Conservation (phyloP, 2,797 vertebrate species). For the Ceyx erithaca region DNA sequence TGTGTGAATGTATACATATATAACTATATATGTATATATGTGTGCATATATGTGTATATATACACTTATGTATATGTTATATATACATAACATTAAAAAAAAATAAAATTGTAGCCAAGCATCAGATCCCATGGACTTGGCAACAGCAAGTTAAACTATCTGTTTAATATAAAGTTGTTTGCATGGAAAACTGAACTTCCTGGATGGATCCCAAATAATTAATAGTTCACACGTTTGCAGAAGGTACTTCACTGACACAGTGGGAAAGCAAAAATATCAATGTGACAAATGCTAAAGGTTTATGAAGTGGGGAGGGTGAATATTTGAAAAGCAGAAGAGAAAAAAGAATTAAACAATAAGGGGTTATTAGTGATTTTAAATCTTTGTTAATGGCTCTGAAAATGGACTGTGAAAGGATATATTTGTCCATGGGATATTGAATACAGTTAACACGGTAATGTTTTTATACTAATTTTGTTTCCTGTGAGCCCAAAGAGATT, state of each 20-base stretch:
- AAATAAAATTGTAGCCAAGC: slow-evolving; percentile 82
- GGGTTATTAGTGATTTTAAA: slow-evolving; percentile 31
- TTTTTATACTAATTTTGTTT: slow-evolving; percentile 91
- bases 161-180: slow-evolving; percentile 17
- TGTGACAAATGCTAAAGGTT: not conserved
- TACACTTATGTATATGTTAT: slow-evolving; percentile 22
- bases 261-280: not conserved
- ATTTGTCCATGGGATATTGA: slow-evolving; percentile 89
- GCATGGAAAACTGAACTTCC: not conserved
- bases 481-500: slow-evolving; percentile 83
- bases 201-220: not conserved
- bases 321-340: not conserved
- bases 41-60: slow-evolving; percentile 74
- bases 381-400: slow-evolving; percentile 35
- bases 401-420: slow-evolving; percentile 67
- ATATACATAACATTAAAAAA: slow-evolving; percentile 30
- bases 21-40: slow-evolving; percentile 71
- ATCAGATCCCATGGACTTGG: slow-evolving; percentile 91
- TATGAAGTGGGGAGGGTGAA: not conserved
- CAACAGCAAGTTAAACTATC: slow-evolving; percentile 5
- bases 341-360: not conserved
- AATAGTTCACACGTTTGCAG: not conserved
- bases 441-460: slow-evolving; percentile 85
- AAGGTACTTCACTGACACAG: not conserved
- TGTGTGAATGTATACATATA: slow-evolving; percentile 75